These are phyloP conservation scores for Episyrphus balteatus DNA, from an alignment of 1,140 invertebrate genomes.

Conservation along the genomic window DNA sequence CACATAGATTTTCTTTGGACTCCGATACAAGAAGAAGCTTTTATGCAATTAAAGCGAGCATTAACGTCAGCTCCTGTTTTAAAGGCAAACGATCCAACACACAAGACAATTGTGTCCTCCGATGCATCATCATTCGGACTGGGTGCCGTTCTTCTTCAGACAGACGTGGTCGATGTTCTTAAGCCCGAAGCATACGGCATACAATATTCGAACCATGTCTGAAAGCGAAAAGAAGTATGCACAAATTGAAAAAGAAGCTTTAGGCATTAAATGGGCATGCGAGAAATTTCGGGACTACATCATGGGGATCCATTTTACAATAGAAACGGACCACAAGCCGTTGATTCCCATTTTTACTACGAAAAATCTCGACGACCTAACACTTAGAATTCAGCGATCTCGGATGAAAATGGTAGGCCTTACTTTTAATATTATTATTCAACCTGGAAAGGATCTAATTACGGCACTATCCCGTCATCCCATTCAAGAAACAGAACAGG, in stretches of 20 bases:
- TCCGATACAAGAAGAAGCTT: too few relatives aligned
- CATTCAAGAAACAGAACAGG: constrained; percentile 7
- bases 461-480: constrained; percentile 20
- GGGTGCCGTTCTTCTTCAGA: too few relatives aligned
- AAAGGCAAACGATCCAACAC: too few relatives aligned
- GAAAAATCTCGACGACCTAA: constrained; percentile 22
- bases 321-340: constrained; percentile 40
- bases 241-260: constrained; percentile 42
- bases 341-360: constrained; percentile 24
- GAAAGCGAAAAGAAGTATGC: constrained; percentile 19
- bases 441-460: constrained; percentile 21
- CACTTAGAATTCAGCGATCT: constrained; percentile 32
- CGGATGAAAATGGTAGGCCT: constrained; percentile 28
- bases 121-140: too few relatives aligned
- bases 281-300: constrained; percentile 35
- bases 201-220: constrained; percentile 11
- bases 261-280: constrained; percentile 38
- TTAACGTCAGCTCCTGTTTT: too few relatives aligned
- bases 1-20: too few relatives aligned
- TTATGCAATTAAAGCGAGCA: too few relatives aligned
- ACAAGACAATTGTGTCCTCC: too few relatives aligned
- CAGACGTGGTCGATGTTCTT: too few relatives aligned
- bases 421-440: constrained; percentile 20
- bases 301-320: constrained; percentile 34
- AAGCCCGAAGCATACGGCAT: constrained; percentile 30